These are phyloP conservation scores for Amazona ochrocephala DNA, from an alignment of 2,797 vertebrate genomes.

Conservation along the genomic window DNA sequence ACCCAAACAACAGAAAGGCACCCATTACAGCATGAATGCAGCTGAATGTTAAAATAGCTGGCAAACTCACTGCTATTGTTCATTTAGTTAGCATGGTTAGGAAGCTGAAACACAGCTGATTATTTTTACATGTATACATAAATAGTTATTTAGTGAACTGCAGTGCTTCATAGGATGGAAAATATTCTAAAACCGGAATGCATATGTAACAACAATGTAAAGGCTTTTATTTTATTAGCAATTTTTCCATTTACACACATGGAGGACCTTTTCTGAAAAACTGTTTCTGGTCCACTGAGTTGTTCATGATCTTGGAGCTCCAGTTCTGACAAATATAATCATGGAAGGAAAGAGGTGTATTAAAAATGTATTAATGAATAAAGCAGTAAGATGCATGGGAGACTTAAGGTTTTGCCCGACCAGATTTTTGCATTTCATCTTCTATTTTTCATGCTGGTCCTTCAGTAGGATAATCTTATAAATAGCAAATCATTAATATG, in stretches of 20 bases:
- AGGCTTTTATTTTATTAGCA: neutral
- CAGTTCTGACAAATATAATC: slow-evolving; percentile 28
- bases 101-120: neutral
- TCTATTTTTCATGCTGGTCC: slow-evolving; percentile 38
- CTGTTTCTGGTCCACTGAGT: neutral
- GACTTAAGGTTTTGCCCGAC: slow-evolving; percentile 27
- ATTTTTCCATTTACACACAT: neutral
- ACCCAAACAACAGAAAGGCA: neutral
- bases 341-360: slow-evolving; percentile 3
- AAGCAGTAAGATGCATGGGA: slow-evolving; percentile 1
- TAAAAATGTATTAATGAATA: slow-evolving; percentile 53
- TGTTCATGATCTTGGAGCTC: slow-evolving; percentile 9
- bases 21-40: accelerated
- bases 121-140: neutral
- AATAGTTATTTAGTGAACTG: neutral
- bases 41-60: neutral
- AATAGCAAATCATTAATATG: slow-evolving; percentile 72
- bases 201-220: neutral
- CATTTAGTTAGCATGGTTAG: neutral
- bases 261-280: neutral
- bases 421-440: slow-evolving; percentile 35
- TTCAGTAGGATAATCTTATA: slow-evolving; percentile 59
- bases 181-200: neutral
- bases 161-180: neutral
- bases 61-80: neutral